These are phyloP conservation scores for Agrotis clavis DNA, from an alignment of 2,888 invertebrate genomes.

Conservation along the genomic window DNA sequence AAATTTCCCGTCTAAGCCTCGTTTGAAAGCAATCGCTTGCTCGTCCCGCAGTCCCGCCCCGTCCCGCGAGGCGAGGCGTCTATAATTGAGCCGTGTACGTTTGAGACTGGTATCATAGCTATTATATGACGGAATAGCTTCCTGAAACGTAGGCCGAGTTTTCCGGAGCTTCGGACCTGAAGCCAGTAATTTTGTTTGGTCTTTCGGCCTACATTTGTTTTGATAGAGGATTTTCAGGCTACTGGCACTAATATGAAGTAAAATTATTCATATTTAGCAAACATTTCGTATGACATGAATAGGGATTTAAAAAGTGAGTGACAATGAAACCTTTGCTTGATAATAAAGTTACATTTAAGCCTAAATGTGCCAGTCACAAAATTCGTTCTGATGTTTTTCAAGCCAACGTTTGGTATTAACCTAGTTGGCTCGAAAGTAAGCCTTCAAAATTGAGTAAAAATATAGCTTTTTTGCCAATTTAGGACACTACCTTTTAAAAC, in stretches of 20 bases:
- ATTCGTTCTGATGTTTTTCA: neutral
- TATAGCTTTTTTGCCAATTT: too few species aligned
- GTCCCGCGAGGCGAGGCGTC: slow-evolving; percentile 55
- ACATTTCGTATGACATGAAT: neutral
- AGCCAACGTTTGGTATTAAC: slow-evolving; percentile 13
- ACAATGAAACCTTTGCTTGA: slow-evolving; percentile 5
- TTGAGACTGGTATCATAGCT: slow-evolving; percentile 45
- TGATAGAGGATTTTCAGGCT: neutral
- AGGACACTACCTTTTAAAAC: too few species aligned
- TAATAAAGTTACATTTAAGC: neutral
- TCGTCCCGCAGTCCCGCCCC: slow-evolving; percentile 44
- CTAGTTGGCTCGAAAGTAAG: slow-evolving; percentile 5
- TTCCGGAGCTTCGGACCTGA: slow-evolving; percentile 15
- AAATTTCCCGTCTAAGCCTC: slow-evolving; percentile 51
- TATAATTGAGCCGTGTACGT: slow-evolving; percentile 59
- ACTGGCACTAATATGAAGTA: too few species aligned
- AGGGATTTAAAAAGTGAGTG: slow-evolving; percentile 12
- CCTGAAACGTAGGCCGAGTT: slow-evolving; percentile 18
- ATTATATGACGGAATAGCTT: slow-evolving; percentile 48
- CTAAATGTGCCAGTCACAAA: slow-evolving; percentile 13
- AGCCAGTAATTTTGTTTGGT: slow-evolving; percentile 23
- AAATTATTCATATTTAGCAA: neutral
- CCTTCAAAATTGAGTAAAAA: neutral
- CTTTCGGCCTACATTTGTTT: slow-evolving; percentile 3
- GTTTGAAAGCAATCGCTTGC: slow-evolving; percentile 58